These are phyloP conservation scores for Caenorhabditis sp. DNA, from an alignment of 2,888 invertebrate species.

Conservation along the genomic window DNA sequence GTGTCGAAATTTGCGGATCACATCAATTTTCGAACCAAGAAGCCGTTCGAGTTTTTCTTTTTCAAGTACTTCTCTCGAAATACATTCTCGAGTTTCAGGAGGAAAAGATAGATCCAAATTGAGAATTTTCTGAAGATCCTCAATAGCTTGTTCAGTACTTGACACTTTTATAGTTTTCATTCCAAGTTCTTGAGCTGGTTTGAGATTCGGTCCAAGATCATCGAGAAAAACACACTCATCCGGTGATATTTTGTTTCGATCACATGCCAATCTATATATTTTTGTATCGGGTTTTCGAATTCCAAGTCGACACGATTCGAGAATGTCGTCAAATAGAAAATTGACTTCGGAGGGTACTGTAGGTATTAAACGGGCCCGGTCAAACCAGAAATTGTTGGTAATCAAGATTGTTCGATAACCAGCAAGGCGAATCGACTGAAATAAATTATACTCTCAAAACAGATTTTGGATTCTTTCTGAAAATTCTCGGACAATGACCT, in stretches of 20 bases:
- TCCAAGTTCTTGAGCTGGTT: conserved; percentile 71
- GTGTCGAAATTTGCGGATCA: conserved; percentile 66
- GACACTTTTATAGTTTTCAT: conserved; percentile 71
- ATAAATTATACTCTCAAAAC: not conserved
- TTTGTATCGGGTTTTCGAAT: conserved; percentile 72
- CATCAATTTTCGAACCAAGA: conserved; percentile 14
- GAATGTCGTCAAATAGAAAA: conserved; percentile 64
- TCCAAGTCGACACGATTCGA: conserved; percentile 72
- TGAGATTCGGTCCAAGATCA: conserved; percentile 72
- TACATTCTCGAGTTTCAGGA: conserved; percentile 46
- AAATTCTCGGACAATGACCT: not conserved
- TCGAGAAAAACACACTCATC: conserved; percentile 71
- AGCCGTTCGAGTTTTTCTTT: conserved; percentile 29
- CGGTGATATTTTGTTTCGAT: conserved; percentile 52
- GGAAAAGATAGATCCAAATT: conserved; percentile 28
- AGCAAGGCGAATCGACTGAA: conserved; percentile 67
- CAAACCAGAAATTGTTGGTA: conserved; percentile 72
- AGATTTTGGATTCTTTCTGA: not conserved
- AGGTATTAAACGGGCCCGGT: conserved; percentile 56
- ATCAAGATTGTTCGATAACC: conserved; percentile 73
- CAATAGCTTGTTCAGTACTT: conserved; percentile 32
- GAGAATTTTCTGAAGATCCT: conserved; percentile 29
- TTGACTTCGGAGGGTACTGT: conserved; percentile 44
- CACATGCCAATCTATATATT: conserved; percentile 71
- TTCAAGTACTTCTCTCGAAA: conserved; percentile 44